These are phyloP conservation scores for Agrenia bidenticulata DNA, from an alignment of 2,888 invertebrate genomes.

Conservation along the genomic window DNA sequence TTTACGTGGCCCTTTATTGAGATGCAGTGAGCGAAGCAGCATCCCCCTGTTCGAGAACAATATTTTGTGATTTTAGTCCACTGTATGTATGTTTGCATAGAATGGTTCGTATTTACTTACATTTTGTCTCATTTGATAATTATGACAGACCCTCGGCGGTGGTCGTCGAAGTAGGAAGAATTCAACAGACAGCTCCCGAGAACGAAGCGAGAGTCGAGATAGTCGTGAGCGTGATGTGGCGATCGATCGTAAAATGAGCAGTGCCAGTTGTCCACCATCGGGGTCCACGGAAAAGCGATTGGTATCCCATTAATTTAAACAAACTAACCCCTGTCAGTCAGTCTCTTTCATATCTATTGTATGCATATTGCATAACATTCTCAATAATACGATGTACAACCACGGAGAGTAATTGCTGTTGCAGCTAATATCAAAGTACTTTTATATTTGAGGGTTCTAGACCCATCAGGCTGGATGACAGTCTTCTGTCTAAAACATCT, in stretches of 20 bases:
- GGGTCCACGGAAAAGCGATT: conserved; percentile 52
- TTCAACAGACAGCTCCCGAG: conserved; percentile 49
- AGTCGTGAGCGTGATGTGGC: conserved; percentile 53
- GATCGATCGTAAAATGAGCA: conserved; percentile 54
- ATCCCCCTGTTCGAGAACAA: no score
- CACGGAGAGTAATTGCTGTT: not conserved
- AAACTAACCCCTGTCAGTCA: conserved; percentile 4
- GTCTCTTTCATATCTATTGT: not conserved
- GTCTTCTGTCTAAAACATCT: not conserved
- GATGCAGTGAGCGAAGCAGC: no score
- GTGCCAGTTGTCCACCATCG: conserved; percentile 52
- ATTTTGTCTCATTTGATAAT: conserved; percentile 42
- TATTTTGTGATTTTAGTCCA: not conserved
- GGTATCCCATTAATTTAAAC: conserved; percentile 47
- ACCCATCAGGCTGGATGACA: no score
- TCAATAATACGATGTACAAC: not conserved
- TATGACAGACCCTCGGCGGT: conserved; percentile 47
- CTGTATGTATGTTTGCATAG: not conserved
- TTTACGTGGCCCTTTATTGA: no score
- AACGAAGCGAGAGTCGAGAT: conserved; percentile 46
- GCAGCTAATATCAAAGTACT: not conserved
- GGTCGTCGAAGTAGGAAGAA: conserved; percentile 43
- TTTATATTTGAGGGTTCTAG: not conserved
- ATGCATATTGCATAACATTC: not conserved
- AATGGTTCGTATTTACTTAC: conserved; percentile 5